Base-by-base conservation (phyloP, 2,797 vertebrate genomes). In the Characodon lateralis region DNA sequence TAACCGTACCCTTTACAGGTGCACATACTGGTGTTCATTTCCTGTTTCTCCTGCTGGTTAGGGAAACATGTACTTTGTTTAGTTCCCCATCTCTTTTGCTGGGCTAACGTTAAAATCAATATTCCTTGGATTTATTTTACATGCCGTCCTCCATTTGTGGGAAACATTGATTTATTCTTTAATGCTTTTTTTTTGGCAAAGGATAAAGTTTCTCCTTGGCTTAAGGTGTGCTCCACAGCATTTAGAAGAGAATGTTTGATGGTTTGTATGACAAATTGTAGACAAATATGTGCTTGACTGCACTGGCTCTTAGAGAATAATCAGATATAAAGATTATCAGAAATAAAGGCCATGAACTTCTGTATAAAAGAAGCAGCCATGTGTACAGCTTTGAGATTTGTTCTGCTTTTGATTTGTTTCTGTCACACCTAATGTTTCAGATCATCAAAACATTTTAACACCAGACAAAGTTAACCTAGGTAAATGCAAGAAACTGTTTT, bases 101-200 rank as follows among this genome's bases (percentile, higher is more conserved):
- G 59, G 59, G 28, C 28, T 35, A 35, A 35, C 61, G 61, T 63
- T 28, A 63, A 35, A 81, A 85, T 91, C 82, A 6, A 91, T 89
- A 85, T 81, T 83, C 88, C 74, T 71, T 50, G 74, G 78, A 76
- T 87, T 83, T 82, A 84, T 83, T 88, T 85, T 89, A 83, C 83
- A 82, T 82, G 88, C 71, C 79, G 71, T 76, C 87, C 83, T 91
- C 84, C 87, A 84, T 81, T 86, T 85, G 85, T 85, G 82, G 86
- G 78, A 86, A 90, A 75, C 85, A 92, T 89, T 78, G 89, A 90
- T 93, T 87, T 84, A 79, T 77, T 82, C 81, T 63, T 35, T 35
- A 31, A 63, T 35, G 61, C 59, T 63, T 63, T 79, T 80, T 61
- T 84, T 80, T 71, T 26, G 76, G 79, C 56, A 22, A 85, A 63